Conservation (phyloP, 2,888 invertebrate genomes). For the Drosophila putrida region DNA sequence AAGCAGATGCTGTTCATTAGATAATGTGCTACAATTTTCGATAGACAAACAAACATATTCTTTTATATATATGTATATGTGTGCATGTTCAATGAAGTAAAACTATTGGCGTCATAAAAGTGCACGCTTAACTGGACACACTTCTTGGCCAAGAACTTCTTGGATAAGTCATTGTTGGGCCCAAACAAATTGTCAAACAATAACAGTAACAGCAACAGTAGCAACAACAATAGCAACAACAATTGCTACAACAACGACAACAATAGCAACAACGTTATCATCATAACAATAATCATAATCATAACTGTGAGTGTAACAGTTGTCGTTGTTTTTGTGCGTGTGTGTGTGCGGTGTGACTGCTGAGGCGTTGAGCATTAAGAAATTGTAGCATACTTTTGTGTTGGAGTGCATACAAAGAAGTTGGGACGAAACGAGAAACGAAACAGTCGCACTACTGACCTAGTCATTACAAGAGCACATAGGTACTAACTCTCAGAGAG, state of each 20-base stretch:
- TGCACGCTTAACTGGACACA: conserved; percentile 42
- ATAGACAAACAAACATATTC: not conserved
- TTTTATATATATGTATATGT: not conserved
- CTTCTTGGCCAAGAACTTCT: conserved; percentile 4
- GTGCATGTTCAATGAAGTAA: conserved; percentile 25
- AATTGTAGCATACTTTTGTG: conserved; percentile 61
- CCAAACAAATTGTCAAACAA: conserved; percentile 48
- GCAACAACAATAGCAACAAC: conserved; percentile 12
- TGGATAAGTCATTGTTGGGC: conserved; percentile 41
- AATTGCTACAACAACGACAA: not conserved
- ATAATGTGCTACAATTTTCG: conserved; percentile 32
- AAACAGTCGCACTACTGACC: conserved; percentile 80
- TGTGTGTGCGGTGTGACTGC: conserved; percentile 10
- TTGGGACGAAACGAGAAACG: conserved; percentile 35
- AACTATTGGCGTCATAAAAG: conserved; percentile 45
- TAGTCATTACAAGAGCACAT: conserved; percentile 60
- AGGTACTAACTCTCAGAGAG: conserved; percentile 3
- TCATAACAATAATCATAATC: conserved; percentile 74
- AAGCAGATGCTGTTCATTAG: conserved; percentile 48
- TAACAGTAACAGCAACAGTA: not conserved
- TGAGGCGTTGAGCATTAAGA: conserved; percentile 38
- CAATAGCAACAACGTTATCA: conserved; percentile 61
- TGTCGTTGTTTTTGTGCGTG: conserved; percentile 29
- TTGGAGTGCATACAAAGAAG: conserved; percentile 55
- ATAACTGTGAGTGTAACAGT: conserved; percentile 69